Percentiles rank a stretch among this genome's conserved stretches.
These are phyloP conservation scores for Rhinichthys klamathensis DNA, from an alignment of 2,113 vertebrate genomes.

Conservation along the genomic window DNA sequence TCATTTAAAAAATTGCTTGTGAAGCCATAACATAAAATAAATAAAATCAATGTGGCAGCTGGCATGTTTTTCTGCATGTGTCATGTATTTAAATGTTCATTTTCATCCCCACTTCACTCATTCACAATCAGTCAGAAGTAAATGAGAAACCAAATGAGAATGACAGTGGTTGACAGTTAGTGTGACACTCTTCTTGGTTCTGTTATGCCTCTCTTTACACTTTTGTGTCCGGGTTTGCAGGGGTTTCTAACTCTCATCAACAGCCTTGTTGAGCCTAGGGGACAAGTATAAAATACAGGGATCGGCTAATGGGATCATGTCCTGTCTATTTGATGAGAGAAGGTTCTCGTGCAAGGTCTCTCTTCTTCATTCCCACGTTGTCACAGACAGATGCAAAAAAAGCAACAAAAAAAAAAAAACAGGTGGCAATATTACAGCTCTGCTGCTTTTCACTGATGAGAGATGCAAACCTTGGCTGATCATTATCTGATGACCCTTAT, in stretches of 20 bases:
- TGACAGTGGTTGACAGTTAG: constrained; percentile 6
- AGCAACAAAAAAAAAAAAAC: too few species aligned
- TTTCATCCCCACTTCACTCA: background rate
- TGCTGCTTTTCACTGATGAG: background rate
- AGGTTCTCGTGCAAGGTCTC: constrained; percentile 38
- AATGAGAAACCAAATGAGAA: background rate
- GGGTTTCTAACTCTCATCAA: constrained; percentile 1
- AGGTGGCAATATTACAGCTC: constrained; percentile 2
- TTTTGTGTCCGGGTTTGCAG: background rate
- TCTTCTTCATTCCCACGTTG: constrained; percentile 36
- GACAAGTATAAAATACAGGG: constrained; percentile 16
- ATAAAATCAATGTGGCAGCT: constrained; percentile 7
- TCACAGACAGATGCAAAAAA: constrained; percentile 6
- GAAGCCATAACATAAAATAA: background rate
- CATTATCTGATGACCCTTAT: background rate
- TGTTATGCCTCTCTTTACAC: constrained; percentile 51
- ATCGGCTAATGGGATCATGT: constrained; percentile 30
- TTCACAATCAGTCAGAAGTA: constrained; percentile 8
- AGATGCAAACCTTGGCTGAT: background rate
- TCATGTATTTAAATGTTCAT: constrained; percentile 21
- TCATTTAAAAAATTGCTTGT: background rate
- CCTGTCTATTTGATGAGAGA: constrained; percentile 46
- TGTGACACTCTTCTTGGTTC: background rate
- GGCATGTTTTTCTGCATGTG: background rate
- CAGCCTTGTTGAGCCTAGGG: constrained; percentile 22